Evolutionary conservation across 1,140 invertebrate genomes (phyloP).

Genomic region (Aphidius ervi): DNA sequence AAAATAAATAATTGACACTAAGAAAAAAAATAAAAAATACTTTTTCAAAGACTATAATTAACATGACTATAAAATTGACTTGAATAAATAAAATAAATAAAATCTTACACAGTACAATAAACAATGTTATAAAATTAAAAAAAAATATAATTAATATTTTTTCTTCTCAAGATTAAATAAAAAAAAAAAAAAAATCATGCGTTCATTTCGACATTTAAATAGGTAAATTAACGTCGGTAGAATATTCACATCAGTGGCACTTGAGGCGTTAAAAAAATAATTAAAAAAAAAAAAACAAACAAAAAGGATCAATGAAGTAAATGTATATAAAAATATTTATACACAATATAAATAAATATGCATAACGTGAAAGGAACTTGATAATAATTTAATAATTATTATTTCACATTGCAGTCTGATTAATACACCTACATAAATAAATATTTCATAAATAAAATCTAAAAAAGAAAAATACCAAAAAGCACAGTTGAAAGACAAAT

Average conservation of each 20-base stretch:
- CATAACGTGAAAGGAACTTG: constrained; percentile 11
- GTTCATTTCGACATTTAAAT: constrained; percentile 16
- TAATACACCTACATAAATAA: background rate
- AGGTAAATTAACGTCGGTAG: constrained; percentile 17
- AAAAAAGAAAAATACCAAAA: too few species aligned
- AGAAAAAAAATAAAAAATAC: too few species aligned
- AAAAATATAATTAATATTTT: background rate
- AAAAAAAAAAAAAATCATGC: constrained; percentile 7
- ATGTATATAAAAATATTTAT: background rate
- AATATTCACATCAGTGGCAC: constrained; percentile 6
- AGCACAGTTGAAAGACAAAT: too few species aligned
- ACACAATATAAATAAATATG: too few species aligned
- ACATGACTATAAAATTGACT: background rate
- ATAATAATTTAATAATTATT: background rate
- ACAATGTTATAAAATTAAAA: background rate
- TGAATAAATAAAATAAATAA: background rate
- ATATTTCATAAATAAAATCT: too few species aligned
- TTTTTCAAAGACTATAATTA: background rate
- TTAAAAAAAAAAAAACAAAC: background rate
- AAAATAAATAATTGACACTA: too few species aligned
- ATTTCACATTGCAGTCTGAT: background rate
- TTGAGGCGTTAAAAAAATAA: constrained; percentile 5
- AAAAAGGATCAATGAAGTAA: constrained; percentile 5
- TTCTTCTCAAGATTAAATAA: background rate
- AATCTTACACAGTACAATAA: too few species aligned